Evolutionary conservation across 2,888 invertebrate genomes (phyloP).

Genomic region (Diplolepis rosae): DNA sequence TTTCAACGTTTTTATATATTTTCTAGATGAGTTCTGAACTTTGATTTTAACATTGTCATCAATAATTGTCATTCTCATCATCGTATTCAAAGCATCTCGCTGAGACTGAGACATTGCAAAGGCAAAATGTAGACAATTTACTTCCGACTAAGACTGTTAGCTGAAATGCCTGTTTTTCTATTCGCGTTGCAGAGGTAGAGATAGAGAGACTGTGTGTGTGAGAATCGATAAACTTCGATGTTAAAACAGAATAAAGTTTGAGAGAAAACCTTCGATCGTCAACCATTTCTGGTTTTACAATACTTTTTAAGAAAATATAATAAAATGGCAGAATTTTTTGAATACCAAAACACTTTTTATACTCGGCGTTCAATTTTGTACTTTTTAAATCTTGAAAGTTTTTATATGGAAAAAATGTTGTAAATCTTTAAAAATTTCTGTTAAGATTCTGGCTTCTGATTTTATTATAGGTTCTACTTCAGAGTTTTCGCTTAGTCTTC

Average conservation of each 20-base stretch:
- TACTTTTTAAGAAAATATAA: too few species aligned
- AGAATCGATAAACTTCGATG: slow-evolving; percentile 15
- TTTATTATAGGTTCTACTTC: neutral
- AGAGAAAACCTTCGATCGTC: neutral
- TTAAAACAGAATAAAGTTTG: neutral
- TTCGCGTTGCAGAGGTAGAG: slow-evolving; percentile 38
- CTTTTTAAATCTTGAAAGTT: neutral
- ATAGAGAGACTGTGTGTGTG: neutral
- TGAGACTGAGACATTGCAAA: slow-evolving; percentile 43
- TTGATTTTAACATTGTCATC: neutral
- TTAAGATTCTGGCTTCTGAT: neutral
- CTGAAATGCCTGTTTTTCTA: slow-evolving; percentile 36
- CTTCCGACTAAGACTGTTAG: slow-evolving; percentile 58
- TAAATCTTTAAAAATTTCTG: neutral
- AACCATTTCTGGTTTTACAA: too few species aligned
- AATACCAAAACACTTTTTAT: slow-evolving; percentile 2
- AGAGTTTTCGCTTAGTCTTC: neutral
- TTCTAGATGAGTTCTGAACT: neutral
- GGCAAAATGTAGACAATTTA: slow-evolving; percentile 36
- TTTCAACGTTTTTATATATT: neutral
- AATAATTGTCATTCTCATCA: neutral
- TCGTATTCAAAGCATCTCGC: neutral
- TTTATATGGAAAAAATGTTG: neutral
- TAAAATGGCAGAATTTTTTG: slow-evolving; percentile 24
- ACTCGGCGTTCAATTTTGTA: neutral